A percentile compares a stretch with the other conserved stretches of the same genome.
Evolutionary conservation across 1,140 invertebrate genomes (phyloP).

Genomic region (Bombus fervidus): DNA sequence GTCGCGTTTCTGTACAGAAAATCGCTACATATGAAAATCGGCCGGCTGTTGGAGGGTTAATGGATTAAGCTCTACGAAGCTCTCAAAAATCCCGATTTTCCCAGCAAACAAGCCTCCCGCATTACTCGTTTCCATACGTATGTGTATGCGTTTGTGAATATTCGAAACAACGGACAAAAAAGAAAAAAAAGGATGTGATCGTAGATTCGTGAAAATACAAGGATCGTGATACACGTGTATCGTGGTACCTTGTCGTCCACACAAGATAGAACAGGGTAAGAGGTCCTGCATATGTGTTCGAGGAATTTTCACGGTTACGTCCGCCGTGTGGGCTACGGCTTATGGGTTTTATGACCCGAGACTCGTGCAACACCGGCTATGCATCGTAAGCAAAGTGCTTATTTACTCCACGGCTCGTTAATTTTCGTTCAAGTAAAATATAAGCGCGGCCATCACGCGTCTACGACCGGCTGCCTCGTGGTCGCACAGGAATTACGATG

Average conservation of each 20-base stretch:
- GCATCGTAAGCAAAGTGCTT: slow-evolving; percentile 61
- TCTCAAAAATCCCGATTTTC: not conserved
- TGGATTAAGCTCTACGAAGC: not conserved
- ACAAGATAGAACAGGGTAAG: not conserved
- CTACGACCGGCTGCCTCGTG: not conserved
- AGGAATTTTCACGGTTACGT: slow-evolving; percentile 53
- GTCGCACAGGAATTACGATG: not conserved
- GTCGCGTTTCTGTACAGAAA: no score
- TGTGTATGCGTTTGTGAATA: not conserved
- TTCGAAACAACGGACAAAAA: not conserved
- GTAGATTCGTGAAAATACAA: not conserved
- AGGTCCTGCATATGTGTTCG: not conserved
- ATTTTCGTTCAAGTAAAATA: slow-evolving; percentile 57
- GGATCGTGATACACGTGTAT: not conserved
- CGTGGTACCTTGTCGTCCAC: not conserved
- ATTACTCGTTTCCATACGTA: not conserved
- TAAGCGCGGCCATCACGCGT: slow-evolving; percentile 10
- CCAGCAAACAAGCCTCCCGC: not conserved
- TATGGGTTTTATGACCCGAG: slow-evolving; percentile 59
- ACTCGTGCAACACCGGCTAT: slow-evolving; percentile 42
- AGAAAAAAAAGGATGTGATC: not conserved
- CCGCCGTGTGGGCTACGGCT: slow-evolving; percentile 29
- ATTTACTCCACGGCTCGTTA: slow-evolving; percentile 64
- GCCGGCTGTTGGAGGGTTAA: no score
- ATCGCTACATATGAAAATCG: no score